Evolutionary conservation across 2,888 invertebrate species (phyloP).

Genomic region (Platypus cylindrus): DNA sequence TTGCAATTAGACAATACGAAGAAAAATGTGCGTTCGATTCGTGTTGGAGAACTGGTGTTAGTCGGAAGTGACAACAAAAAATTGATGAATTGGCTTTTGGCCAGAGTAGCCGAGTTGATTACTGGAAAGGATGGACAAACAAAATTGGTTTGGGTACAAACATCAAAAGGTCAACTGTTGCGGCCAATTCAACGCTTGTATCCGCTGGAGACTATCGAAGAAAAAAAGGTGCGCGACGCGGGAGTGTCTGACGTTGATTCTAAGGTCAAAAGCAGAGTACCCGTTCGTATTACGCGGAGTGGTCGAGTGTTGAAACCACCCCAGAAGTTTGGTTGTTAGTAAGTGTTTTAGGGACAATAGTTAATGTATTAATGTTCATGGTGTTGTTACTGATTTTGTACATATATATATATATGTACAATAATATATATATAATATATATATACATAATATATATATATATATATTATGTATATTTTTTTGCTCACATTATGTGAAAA

Average conservation of each 20-base stretch:
- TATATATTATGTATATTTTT: too few species aligned
- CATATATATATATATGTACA: too few species aligned
- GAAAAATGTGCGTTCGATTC: conserved; percentile 1
- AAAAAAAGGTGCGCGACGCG: too few species aligned
- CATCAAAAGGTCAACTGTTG: conserved; percentile 6
- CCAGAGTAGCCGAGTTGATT: conserved; percentile 8
- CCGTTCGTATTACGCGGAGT: conserved; percentile 6
- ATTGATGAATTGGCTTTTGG: conserved; percentile 17
- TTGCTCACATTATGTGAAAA: too few species aligned
- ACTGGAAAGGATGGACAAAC: conserved; percentile 8
- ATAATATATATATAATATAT: too few species aligned
- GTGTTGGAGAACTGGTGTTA: conserved; percentile 8
- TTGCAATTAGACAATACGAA: conserved; percentile 3
- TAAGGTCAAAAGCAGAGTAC: conserved; percentile 8
- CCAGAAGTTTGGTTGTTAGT: too few species aligned
- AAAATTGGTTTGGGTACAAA: conserved; percentile 8
- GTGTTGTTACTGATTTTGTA: too few species aligned
- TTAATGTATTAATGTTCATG: too few species aligned
- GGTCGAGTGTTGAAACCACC: conserved; percentile 3
- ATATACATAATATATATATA: too few species aligned
- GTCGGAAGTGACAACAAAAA: conserved; percentile 13
- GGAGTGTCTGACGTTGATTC: too few species aligned
- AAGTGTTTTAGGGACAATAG: too few species aligned
- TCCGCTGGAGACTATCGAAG: conserved; percentile 18
- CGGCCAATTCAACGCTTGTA: conserved; percentile 12